Evolutionary conservation across 2,888 invertebrate species (phyloP).

Genomic region (Agriopis aurantiaria): DNA sequence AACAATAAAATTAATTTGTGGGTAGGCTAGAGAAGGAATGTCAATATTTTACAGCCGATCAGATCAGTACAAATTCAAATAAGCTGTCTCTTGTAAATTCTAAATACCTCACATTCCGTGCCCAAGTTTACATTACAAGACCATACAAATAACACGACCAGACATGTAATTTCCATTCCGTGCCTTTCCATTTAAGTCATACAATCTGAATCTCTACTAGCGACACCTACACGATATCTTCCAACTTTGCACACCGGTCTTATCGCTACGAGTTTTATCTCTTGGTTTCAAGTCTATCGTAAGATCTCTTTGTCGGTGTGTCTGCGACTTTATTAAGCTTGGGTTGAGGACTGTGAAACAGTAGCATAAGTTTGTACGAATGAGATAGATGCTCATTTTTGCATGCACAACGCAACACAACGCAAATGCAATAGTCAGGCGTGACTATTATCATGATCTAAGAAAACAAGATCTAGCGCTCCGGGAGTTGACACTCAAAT

Average conservation of each 20-base stretch:
- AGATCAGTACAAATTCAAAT: too few relatives aligned
- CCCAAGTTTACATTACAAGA: constrained; percentile 12
- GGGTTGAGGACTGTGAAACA: constrained; percentile 3
- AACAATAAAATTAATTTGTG: too few relatives aligned
- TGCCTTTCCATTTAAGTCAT: constrained; percentile 29
- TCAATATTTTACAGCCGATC: too few relatives aligned
- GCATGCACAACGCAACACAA: too few relatives aligned
- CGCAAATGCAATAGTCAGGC: too few relatives aligned
- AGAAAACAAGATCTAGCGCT: too few relatives aligned
- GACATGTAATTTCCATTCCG: constrained; percentile 19
- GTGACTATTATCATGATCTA: too few relatives aligned
- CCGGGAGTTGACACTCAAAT: too few relatives aligned
- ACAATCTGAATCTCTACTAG: constrained; percentile 29
- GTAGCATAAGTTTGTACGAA: constrained; percentile 7
- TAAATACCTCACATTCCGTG: constrained; percentile 3
- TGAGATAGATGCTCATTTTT: background rate
- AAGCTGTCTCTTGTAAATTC: constrained; percentile 1
- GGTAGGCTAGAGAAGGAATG: too few relatives aligned
- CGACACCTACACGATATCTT: constrained; percentile 33
- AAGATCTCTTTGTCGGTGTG: constrained; percentile 38
- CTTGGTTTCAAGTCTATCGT: constrained; percentile 27
- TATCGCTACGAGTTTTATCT: constrained; percentile 25
- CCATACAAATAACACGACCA: constrained; percentile 9
- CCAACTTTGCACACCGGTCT: constrained; percentile 32
- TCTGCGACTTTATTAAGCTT: constrained; percentile 28